A percentile compares a stretch with the other conserved stretches of the same genome.
Evolutionary conservation across 2,113 vertebrate genomes (phyloP).

Genomic region (Siphamia tubifer): DNA sequence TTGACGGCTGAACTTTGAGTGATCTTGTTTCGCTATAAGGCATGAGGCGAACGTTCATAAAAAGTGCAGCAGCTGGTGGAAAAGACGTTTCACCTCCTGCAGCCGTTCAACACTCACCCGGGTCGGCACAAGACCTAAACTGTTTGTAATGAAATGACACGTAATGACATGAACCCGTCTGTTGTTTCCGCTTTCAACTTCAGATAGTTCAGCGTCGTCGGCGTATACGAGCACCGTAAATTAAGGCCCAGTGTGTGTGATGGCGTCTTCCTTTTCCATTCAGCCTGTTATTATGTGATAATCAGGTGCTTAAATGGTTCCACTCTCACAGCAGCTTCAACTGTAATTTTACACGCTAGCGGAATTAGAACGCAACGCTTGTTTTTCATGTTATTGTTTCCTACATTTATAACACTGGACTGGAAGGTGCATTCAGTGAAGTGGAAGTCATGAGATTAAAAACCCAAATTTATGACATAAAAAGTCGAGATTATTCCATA

Average conservation of each 20-base stretch:
- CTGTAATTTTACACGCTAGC: too few relatives aligned
- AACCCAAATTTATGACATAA: too few relatives aligned
- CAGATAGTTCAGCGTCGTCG: conserved; percentile 1
- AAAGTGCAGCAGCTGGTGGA: conserved; percentile 65
- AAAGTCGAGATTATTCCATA: too few relatives aligned
- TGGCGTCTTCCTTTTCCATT: neutral
- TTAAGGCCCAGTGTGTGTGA: neutral
- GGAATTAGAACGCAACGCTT: too few relatives aligned
- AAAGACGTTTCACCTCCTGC: conserved; percentile 65
- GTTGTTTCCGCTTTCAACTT: conserved; percentile 9
- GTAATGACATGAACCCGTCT: conserved; percentile 17
- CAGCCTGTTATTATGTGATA: conserved; percentile 1
- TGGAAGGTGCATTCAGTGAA: too few relatives aligned
- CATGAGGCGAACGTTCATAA: conserved; percentile 62
- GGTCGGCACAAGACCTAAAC: conserved; percentile 31
- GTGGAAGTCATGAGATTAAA: too few relatives aligned
- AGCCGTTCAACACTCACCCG: conserved; percentile 31
- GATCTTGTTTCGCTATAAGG: conserved; percentile 73
- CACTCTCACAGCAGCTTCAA: neutral
- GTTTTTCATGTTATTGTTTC: too few relatives aligned
- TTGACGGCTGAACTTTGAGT: conserved; percentile 78
- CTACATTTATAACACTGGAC: too few relatives aligned
- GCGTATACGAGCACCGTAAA: neutral
- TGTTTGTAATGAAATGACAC: conserved; percentile 15
- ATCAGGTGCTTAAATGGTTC: conserved; percentile 9